Base-by-base conservation (phyloP, 2,888 invertebrate species). In the Drosophila quasianomalipes region DNA sequence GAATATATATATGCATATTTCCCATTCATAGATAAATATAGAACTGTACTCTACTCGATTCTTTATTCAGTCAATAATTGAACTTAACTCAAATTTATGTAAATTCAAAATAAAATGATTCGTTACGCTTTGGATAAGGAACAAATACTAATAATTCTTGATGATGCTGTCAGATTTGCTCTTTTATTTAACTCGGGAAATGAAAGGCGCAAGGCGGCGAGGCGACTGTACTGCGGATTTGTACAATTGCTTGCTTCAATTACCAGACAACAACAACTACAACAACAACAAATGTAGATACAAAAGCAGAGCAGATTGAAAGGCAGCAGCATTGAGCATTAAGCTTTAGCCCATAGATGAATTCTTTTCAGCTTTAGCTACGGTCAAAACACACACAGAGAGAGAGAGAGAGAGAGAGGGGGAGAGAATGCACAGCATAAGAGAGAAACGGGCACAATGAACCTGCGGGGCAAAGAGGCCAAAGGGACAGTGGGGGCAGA, bases 361-460 rank as follows among this genome's bases (percentile, higher is more conserved):
- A 72, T 72, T 72, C 73, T 39, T 66, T 39, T 58, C n/a, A 57
- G 57, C 39, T 57, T 79, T 74, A 69, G 58, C 74, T 68, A 54
- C 79, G 62, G 68, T 63, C 83, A 82, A 65, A 39, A 79, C 65
- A 82, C 71, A 79, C 65, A 82, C 66, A 72, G 41, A n/a, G 70
- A 70, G 65, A 61, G 65, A 58, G 65, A 64, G 51, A 82, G 85
- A 76, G 90, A 87, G 7, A 61, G 65, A 58, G 65, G 53, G 63
- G 66, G 51, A 85, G 85, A 75, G 88, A 87, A 84, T 87, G 85
- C n/a, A 39, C 28, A 57, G 72, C 63, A 55, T 33, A 31, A n/a
- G 52, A 64, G 47, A 60, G 55, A 52, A 63, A 63, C 70, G 64
- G 51, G 89, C 91, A 81, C 91, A 86, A 83, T 86, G 86, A 85